Evolutionary conservation across 2,888 invertebrate species (phyloP).

Genomic region (Drosophila merina): DNA sequence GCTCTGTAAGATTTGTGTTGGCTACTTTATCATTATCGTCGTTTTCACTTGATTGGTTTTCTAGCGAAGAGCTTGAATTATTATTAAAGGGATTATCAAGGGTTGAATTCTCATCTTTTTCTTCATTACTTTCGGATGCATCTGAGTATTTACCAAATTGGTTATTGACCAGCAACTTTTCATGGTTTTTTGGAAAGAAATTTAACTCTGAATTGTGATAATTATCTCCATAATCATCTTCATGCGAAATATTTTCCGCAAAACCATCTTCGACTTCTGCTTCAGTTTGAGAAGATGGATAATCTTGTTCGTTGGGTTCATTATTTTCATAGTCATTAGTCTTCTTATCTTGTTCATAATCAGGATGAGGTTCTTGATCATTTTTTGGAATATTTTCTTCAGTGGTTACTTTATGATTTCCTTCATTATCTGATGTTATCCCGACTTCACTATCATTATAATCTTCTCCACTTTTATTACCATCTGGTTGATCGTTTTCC

Average conservation of each 20-base stretch:
- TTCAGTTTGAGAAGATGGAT: background rate
- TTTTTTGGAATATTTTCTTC: background rate
- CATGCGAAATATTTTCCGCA: too few relatives aligned
- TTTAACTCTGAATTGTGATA: background rate
- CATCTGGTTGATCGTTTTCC: background rate
- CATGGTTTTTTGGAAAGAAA: background rate
- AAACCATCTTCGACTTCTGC: background rate
- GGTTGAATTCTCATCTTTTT: background rate
- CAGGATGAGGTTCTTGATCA: background rate
- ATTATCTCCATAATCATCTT: background rate
- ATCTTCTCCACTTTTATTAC: background rate
- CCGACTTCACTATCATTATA: constrained; percentile 5
- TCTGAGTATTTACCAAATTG: background rate
- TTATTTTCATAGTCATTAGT: background rate
- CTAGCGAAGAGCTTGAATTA: background rate
- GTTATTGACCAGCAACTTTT: background rate
- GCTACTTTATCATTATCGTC: background rate
- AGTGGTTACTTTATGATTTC: background rate
- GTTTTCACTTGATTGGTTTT: background rate
- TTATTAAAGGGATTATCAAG: background rate
- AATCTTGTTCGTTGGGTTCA: background rate
- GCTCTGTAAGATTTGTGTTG: constrained; percentile 3
- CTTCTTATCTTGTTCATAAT: background rate
- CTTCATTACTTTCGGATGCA: background rate
- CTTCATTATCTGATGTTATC: background rate